A percentile compares a stretch with the other conserved stretches of the same genome.
phyloP scores from a whole-genome alignment of 2,797 vertebrate species.

The Emydoidea blandingii region DNA sequence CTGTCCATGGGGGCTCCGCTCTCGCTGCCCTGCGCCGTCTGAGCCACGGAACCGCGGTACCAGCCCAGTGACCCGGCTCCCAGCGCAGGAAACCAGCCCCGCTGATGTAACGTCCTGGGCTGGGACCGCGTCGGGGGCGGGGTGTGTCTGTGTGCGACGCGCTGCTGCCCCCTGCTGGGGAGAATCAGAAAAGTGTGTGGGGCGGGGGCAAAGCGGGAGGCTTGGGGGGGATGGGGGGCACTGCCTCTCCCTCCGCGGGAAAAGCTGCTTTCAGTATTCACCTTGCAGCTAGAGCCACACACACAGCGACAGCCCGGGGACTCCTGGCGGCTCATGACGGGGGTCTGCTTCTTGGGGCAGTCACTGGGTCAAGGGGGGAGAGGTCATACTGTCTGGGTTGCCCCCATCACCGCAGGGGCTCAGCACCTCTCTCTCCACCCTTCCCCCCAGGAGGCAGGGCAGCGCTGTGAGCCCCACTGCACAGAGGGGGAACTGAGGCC shows the following conservation, averaged over 20 bases:
- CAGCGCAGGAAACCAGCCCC: background rate
- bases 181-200: background rate
- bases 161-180: background rate
- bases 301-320: background rate
- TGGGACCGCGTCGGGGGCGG: background rate
- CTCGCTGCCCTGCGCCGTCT: background rate
- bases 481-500: background rate
- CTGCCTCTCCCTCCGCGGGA: background rate
- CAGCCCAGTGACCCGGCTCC: background rate
- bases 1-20: constrained; percentile 83
- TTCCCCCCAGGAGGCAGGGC: background rate
- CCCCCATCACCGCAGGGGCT: background rate
- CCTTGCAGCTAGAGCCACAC: background rate
- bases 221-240: background rate
- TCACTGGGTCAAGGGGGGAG: background rate
- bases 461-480: background rate
- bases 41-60: background rate
- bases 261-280: background rate
- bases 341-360: background rate
- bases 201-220: too few relatives aligned
- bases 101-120: constrained; percentile 33
- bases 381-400: background rate
- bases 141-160: background rate
- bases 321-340: background rate
- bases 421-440: background rate